phyloP scores from a whole-genome alignment of 2,797 vertebrate genomes.

The Macroramphosus scolopax region DNA sequence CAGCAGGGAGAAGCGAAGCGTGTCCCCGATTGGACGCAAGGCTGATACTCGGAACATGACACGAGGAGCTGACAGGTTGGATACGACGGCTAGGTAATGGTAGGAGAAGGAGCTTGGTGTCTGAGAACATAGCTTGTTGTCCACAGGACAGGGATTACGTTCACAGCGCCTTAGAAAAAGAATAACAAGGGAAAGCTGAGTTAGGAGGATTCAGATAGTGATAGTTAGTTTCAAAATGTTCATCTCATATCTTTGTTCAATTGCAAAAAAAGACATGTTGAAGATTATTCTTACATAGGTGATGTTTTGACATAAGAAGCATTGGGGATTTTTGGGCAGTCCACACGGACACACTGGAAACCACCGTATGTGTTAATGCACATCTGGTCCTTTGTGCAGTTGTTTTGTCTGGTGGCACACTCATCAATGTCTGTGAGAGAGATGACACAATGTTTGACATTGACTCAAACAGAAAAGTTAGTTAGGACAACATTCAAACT shows the following conservation, averaged over 20 bases:
- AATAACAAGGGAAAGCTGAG: not conserved
- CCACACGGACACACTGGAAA: conserved; percentile 81
- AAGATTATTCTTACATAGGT: conserved; percentile 82
- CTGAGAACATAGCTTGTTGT: conserved; percentile 81
- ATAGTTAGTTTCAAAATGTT: no score
- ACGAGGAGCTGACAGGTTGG: conserved; percentile 81
- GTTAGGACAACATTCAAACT: no score
- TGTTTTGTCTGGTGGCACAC: conserved; percentile 78
- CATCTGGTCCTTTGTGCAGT: conserved; percentile 81
- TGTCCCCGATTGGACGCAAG: conserved; percentile 77
- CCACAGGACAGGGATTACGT: conserved; percentile 84
- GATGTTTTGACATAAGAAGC: conserved; percentile 86
- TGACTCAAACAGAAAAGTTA: not conserved
- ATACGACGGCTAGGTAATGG: conserved; percentile 85
- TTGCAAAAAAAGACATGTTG: not conserved
- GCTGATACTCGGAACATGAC: conserved; percentile 88
- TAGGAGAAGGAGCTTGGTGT: conserved; percentile 86
- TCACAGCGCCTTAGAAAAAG: conserved; percentile 82
- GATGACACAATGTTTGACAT: conserved; percentile 12
- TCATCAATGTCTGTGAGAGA: conserved; percentile 83
- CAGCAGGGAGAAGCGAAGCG: conserved; percentile 81
- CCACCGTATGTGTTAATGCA: conserved; percentile 87
- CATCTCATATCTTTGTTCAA: no score
- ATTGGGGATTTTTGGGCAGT: conserved; percentile 80
- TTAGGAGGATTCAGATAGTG: not conserved